These are phyloP conservation scores for Apodemus agrarius DNA, from an alignment of 2,797 vertebrate genomes.

Conservation along the genomic window DNA sequence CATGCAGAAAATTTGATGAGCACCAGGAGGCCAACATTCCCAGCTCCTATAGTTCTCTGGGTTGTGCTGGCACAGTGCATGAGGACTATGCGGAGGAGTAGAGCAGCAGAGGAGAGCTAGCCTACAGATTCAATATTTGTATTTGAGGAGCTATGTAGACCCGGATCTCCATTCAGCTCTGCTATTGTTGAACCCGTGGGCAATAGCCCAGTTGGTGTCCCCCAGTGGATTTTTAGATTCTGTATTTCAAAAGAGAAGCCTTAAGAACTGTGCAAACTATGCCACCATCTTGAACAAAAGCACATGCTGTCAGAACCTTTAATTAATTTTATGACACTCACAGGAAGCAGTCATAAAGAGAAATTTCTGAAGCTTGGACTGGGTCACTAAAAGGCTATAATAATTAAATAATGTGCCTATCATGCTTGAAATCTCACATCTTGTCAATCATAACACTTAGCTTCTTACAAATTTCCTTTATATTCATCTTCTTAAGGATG, in stretches of 20 bases:
- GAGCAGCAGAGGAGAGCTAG: neutral
- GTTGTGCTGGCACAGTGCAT: neutral
- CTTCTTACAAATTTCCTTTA: neutral
- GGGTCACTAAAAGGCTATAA: neutral
- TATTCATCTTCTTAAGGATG: constrained; percentile 28
- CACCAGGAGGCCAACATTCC: neutral
- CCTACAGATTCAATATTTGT: neutral
- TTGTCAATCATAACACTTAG: neutral
- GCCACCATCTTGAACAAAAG: constrained; percentile 41
- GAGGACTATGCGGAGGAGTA: neutral
- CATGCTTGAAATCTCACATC: constrained; percentile 32
- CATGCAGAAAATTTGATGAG: constrained; percentile 49
- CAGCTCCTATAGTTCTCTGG: neutral
- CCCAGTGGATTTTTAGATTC: neutral
- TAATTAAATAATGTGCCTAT: constrained; percentile 42
- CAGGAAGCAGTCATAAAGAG: neutral
- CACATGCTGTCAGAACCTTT: neutral
- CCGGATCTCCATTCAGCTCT: neutral
- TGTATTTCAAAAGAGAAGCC: neutral
- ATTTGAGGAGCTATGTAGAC: neutral
- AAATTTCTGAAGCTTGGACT: constrained; percentile 32
- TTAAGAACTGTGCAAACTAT: constrained; percentile 20
- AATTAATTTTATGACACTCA: constrained; percentile 35
- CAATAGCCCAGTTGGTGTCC: neutral
- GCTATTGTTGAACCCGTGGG: neutral